Evolutionary conservation across 2,113 vertebrate genomes (phyloP).

Genomic region (human): GRCh38 chr4:179102001-179102500

Average conservation of each 20-base stretch:
- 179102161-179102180: not conserved
- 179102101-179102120: not conserved
- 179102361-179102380: constrained; percentile 66
- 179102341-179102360: constrained; percentile 72
- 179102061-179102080: not conserved
- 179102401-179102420: constrained; percentile 45
- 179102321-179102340: constrained; percentile 71
- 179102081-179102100: not conserved
- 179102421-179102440: constrained; percentile 61
- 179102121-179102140: not conserved
- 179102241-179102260: constrained; percentile 13
- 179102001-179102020: not conserved
- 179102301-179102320: constrained; percentile 60
- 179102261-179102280: constrained; percentile 59
- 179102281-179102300: constrained; percentile 57
- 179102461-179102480: not conserved
- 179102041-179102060: not conserved
- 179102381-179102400: constrained; percentile 50
- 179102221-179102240: constrained; percentile 25
- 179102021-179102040: not conserved
- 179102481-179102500: not conserved
- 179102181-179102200: not conserved
- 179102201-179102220: not conserved
- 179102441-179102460: not conserved
- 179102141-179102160: not conserved